Evolutionary conservation across 1,140 invertebrate genomes (phyloP), one percentile per base, ranked within the genome.

Genomic region (Steinernema feltiae): DNA sequence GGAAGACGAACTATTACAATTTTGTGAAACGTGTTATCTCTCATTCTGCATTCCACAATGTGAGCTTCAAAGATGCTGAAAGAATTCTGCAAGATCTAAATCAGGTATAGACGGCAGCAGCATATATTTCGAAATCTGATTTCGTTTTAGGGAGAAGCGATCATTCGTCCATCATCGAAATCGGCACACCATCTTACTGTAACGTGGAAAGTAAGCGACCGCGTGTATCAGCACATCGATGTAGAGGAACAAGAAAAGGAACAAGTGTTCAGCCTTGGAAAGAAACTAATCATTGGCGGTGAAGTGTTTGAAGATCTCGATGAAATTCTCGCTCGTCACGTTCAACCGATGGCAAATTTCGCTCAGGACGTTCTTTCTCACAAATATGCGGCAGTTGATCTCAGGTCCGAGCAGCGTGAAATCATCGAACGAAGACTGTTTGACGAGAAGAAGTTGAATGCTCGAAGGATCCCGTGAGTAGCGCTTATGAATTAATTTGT

Each of bases 21-120:
- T 86, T 80, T 86, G 92, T 95, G 0, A 98, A 97, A 82, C 90
- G 97, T 3, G 95, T 99, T 0, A 99, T 99, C 74, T 93, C 96
- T 21, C 97, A 99, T 89, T 95, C 95, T 0, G 92, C 93, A 0
- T 99, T 99, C 88, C 92, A 97, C 80, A 99, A 99, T 86, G 94
- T 98, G 77, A 93, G 92, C 15, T 99, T 92, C 86, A 90, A 91
- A 0, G 94, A 98, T 84, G 93, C 94, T 0, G 94, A 97, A 82
- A 93, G 94, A 84, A 87, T 96, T 46, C 92, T 99, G 90, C 90
- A 90, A 7, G 91, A 90, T 21, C 93, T 97, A 91, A 94, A 96
- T 80, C 84, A 78, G 74, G 81, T 82, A 72, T 30, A 29, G 18
- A 29, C n/a, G 48, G 29, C 17, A n/a, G n/a, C n/a, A n/a, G n/a